Evolutionary conservation across 2,113 vertebrate species (phyloP), one percentile per base, ranked within the genome.

Genomic region (Erythrolamprus reginae): DNA sequence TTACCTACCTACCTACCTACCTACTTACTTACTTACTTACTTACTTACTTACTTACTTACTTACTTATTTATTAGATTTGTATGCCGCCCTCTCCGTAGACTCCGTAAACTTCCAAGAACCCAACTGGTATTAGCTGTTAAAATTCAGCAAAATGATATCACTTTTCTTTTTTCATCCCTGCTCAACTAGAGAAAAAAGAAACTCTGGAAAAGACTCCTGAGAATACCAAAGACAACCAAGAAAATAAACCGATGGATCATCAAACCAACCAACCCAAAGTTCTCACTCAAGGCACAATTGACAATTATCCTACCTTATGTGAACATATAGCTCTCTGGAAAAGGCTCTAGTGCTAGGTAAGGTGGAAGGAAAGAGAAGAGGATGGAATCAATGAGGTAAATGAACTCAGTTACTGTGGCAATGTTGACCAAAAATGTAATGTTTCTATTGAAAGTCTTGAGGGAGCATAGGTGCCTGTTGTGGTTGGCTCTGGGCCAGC

Each of bases 141-240:
- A 45, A 82, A 38, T 77, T 70, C 33, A 23, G 33, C 33, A 52
- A 53, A 82, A 82, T 26, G 7, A 38, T 17, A 21, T 0, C 8
- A 82, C 51, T 86, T 26, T 48, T 42, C 58, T 95, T 92, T 58
- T 55, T 88, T 1, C 88, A 88, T 82, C 89, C 87, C 82, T 38
- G 4, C 2, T 0, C 90, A 28, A 47, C 87, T 85, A 93, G 47
- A 86, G 51, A 55, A 33, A 33, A 38, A 92, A 84, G 24, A 92
- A 92, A 82, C 89, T 50, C 77, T 70, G n/a, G 65, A 70, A n/a
- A 70, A 19, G n/a, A 70, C 65, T 33, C n/a, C 13, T 70, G 65
- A 17, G 65, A 70, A 33, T 70, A 70, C n/a, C 13, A 33, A 33
- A 28, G 65, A 8, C 15, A 33, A 33, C n/a, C 61, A 70, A 70